Conservation (phyloP, 2,888 invertebrate species). For the Callyntrura guangdongensis region DNA sequence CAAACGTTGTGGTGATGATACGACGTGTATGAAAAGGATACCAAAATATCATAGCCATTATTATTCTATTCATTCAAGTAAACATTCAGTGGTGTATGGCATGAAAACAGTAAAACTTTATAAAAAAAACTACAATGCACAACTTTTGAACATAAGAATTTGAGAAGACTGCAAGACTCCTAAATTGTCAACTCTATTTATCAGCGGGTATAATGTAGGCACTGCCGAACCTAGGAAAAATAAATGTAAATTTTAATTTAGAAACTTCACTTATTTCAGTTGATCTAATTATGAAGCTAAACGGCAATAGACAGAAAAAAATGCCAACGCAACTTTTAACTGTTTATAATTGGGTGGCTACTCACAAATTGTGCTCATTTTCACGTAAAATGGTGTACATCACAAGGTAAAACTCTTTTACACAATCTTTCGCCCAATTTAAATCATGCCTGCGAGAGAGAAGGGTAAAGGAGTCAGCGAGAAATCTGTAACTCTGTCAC, state of each 20-base stretch:
- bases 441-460: background rate
- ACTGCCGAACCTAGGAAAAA: background rate
- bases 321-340: background rate
- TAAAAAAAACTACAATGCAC: background rate
- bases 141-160: background rate
- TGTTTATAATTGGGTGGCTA: background rate
- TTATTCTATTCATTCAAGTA: slow-evolving; percentile 5
- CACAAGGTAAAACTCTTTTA: no score
- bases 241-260: background rate
- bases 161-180: no score
- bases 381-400: background rate
- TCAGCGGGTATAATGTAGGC: no score
- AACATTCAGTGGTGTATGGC: background rate
- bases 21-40: no score
- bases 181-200: no score
- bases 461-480: background rate
- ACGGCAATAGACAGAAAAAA: no score
- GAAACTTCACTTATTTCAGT: background rate
- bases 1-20: background rate
- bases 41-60: slow-evolving; percentile 5
- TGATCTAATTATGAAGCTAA: no score
- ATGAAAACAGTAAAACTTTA: background rate
- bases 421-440: background rate
- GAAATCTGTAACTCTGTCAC: slow-evolving; percentile 77
- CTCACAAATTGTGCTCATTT: background rate